phyloP scores from a whole-genome alignment of 1,140 invertebrate species.

The Agraylea sexmaculata region DNA sequence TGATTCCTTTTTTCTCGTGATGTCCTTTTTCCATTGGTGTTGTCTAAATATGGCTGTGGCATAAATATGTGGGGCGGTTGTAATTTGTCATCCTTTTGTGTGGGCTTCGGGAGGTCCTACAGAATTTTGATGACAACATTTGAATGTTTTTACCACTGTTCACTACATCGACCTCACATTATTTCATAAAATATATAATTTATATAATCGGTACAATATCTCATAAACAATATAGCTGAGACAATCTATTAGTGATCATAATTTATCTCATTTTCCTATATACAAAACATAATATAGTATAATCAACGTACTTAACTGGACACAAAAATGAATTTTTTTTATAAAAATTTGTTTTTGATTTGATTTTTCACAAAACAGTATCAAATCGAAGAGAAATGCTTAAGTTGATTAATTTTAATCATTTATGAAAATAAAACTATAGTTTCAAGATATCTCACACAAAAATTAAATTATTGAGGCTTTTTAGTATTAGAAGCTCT shows the following conservation, averaged over 20 bases:
- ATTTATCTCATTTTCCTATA: neutral
- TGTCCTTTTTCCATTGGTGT: neutral
- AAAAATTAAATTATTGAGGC: too few relatives aligned
- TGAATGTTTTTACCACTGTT: slow-evolving; percentile 7
- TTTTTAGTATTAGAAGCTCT: too few relatives aligned
- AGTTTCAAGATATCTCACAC: too few relatives aligned
- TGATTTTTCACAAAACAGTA: too few relatives aligned
- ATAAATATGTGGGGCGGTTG: slow-evolving; percentile 16
- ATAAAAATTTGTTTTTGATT: too few relatives aligned
- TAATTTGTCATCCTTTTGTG: slow-evolving; percentile 20
- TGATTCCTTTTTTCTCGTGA: neutral
- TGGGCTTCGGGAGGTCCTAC: neutral
- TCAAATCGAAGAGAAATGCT: too few relatives aligned
- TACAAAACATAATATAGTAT: neutral
- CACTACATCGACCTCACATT: slow-evolving; percentile 2
- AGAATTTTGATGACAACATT: slow-evolving; percentile 15
- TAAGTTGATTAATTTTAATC: too few relatives aligned
- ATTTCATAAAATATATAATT: neutral
- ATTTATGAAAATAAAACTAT: too few relatives aligned
- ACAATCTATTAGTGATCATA: neutral
- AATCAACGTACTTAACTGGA: neutral
- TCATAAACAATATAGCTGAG: neutral
- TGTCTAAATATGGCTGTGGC: slow-evolving; percentile 6
- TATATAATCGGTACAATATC: neutral
- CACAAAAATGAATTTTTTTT: slow-evolving; percentile 8